These are phyloP conservation scores for Etheostoma nigrum DNA, from an alignment of 2,797 vertebrate species.

Conservation along the genomic window DNA sequence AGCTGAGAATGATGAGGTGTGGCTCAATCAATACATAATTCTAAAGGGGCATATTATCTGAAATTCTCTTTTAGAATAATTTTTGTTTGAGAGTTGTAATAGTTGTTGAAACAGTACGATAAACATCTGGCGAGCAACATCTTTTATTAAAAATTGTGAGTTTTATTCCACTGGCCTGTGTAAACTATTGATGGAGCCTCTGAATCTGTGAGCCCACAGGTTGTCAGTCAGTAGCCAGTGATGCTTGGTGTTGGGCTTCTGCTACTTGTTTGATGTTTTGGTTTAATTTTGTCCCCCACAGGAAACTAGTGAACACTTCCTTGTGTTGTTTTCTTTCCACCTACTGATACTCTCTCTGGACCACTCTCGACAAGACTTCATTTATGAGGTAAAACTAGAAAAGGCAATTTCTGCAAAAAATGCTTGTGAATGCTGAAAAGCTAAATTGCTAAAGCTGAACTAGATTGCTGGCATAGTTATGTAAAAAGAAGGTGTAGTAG, in stretches of 20 bases:
- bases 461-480: too few relatives aligned
- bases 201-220: neutral
- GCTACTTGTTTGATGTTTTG: neutral
- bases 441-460: too few relatives aligned
- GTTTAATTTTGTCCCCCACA: slow-evolving; percentile 54
- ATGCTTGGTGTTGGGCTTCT: neutral
- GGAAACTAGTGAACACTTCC: slow-evolving; percentile 83
- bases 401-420: too few relatives aligned
- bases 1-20: neutral
- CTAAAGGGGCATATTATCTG: too few relatives aligned
- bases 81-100: neutral
- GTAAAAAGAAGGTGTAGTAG: too few relatives aligned
- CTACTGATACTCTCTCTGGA: slow-evolving; percentile 89
- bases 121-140: neutral
- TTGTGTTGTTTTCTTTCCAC: slow-evolving; percentile 88
- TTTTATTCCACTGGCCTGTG: neutral
- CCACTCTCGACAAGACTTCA: slow-evolving; percentile 77
- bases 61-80: neutral
- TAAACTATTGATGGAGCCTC: neutral
- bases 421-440: too few relatives aligned
- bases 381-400: slow-evolving; percentile 82
- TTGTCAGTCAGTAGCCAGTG: too few relatives aligned
- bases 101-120: neutral
- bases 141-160: neutral
- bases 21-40: neutral